Evolutionary conservation across 1,140 invertebrate species (phyloP).

Genomic region (Holotrichia oblita): DNA sequence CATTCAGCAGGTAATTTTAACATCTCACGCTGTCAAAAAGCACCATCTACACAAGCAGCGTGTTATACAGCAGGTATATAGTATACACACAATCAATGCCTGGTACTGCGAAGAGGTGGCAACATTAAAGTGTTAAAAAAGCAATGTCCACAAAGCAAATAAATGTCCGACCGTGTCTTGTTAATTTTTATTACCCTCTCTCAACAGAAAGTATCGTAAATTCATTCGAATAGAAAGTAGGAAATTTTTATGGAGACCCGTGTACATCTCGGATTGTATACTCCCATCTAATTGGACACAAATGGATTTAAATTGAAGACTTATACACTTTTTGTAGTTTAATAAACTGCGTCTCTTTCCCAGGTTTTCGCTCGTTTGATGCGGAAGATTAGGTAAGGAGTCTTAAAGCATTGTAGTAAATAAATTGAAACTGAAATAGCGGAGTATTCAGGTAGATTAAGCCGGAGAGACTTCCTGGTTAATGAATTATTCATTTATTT

Average conservation of each 20-base stretch:
- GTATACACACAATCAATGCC: neutral
- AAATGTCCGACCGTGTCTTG: slow-evolving; percentile 26
- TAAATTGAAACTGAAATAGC: slow-evolving; percentile 30
- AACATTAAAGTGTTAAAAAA: slow-evolving; percentile 30
- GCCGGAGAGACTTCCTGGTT: slow-evolving; percentile 29
- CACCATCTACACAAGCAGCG: neutral
- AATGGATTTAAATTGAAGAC: slow-evolving; percentile 33
- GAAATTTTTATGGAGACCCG: slow-evolving; percentile 22
- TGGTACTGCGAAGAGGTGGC: slow-evolving; percentile 15
- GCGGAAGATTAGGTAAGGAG: slow-evolving; percentile 5
- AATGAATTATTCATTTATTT: slow-evolving; percentile 37
- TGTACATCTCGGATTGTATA: neutral
- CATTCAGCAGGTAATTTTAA: slow-evolving; percentile 21
- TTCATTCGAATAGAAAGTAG: slow-evolving; percentile 21
- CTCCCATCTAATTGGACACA: slow-evolving; percentile 26
- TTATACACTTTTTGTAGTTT: slow-evolving; percentile 7
- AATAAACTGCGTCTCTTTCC: slow-evolving; percentile 8
- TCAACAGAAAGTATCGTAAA: slow-evolving; percentile 2
- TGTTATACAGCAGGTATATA: neutral
- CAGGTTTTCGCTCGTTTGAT: neutral
- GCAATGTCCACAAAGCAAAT: slow-evolving; percentile 33
- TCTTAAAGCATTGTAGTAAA: neutral
- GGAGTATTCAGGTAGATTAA: slow-evolving; percentile 21
- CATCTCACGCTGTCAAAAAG: slow-evolving; percentile 30
- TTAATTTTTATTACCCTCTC: slow-evolving; percentile 29